Evolutionary conservation across 2,888 invertebrate species (phyloP).

Genomic region (Nemoura dubitans): DNA sequence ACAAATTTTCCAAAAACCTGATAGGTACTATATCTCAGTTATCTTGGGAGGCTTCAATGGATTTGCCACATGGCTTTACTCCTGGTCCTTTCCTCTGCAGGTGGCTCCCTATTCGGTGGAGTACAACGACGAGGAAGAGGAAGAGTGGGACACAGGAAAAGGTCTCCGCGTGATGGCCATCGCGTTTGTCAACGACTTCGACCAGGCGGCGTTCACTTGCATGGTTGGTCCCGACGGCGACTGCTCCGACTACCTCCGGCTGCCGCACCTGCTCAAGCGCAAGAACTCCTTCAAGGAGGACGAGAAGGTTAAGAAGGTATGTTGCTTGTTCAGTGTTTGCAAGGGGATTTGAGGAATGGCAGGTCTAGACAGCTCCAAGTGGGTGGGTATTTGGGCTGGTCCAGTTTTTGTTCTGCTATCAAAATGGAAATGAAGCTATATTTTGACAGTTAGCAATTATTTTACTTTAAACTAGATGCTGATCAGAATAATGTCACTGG

Average conservation of each 20-base stretch:
- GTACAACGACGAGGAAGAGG: constrained; percentile 85
- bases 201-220: constrained; percentile 88
- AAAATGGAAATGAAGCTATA: too few species aligned
- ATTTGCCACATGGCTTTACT: neutral
- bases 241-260: constrained; percentile 87
- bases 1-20: too few species aligned
- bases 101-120: constrained; percentile 83
- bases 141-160: constrained; percentile 87
- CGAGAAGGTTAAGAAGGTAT: constrained; percentile 71
- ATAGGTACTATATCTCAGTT: too few species aligned
- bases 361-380: too few species aligned
- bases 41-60: too few species aligned
- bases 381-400: too few species aligned
- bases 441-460: neutral
- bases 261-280: constrained; percentile 86
- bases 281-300: constrained; percentile 76
- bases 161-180: constrained; percentile 89
- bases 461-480: too few species aligned
- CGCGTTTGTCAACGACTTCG: constrained; percentile 85
- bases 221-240: constrained; percentile 90
- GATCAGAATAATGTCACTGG: too few species aligned
- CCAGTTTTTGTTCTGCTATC: too few species aligned
- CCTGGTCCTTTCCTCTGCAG: constrained; percentile 52
- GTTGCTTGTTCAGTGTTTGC: neutral
- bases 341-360: too few species aligned